Percentiles rank a stretch among this genome's conserved stretches.
phyloP scores from a whole-genome alignment of 2,888 invertebrate genomes.

The Lochmaea capreae region DNA sequence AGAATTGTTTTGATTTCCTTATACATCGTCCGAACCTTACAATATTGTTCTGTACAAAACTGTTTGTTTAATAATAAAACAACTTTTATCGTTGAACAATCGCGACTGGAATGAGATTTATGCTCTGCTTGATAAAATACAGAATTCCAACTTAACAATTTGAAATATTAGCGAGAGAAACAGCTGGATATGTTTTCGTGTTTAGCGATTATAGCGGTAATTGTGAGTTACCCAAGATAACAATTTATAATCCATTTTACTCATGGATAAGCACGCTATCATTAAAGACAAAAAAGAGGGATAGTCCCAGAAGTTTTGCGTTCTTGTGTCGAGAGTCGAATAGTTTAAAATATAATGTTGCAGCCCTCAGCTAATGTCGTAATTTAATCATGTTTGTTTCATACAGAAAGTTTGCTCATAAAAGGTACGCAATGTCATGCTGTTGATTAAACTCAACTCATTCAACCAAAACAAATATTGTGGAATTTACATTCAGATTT shows the following conservation, averaged over 20 bases:
- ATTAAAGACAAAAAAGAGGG: slow-evolving; percentile 31
- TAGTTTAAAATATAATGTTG: background rate
- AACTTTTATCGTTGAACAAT: background rate
- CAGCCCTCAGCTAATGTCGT: background rate
- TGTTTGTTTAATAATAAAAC: slow-evolving; percentile 1
- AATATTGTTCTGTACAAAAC: background rate
- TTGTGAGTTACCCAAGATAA: slow-evolving; percentile 29
- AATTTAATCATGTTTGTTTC: background rate
- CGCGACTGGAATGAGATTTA: background rate
- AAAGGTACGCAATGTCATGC: background rate
- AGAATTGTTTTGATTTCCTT: background rate
- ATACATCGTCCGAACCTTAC: background rate
- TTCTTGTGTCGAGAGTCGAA: slow-evolving; percentile 8
- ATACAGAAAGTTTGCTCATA: background rate
- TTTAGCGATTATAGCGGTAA: slow-evolving; percentile 29
- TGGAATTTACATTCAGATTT: too few relatives aligned
- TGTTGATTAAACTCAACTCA: background rate
- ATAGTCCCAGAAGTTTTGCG: slow-evolving; percentile 1
- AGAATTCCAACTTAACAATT: slow-evolving; percentile 20
- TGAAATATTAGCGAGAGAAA: slow-evolving; percentile 20
- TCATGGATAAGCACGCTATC: slow-evolving; percentile 29
- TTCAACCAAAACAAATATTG: too few relatives aligned
- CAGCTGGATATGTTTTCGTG: slow-evolving; percentile 24
- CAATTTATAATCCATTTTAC: slow-evolving; percentile 33
- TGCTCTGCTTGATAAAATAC: slow-evolving; percentile 10